Percentiles rank a stretch among this genome's conserved stretches.
phyloP scores from a whole-genome alignment of 92 coral and sea anemone genomes.

The Epizoanthus fatuus region DNA sequence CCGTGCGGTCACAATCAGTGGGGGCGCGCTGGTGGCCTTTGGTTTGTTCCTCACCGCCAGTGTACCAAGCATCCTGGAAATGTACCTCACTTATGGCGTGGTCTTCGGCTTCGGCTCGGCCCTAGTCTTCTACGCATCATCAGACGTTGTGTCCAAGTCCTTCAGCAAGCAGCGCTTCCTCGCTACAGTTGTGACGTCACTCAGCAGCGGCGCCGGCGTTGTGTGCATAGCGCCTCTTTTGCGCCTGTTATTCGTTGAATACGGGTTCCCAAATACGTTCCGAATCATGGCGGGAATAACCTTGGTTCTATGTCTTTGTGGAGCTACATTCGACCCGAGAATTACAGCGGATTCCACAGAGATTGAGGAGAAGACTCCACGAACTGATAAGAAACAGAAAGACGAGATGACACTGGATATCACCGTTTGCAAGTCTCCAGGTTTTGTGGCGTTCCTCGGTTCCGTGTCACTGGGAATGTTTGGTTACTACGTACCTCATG shows the following conservation, averaged over 20 bases:
- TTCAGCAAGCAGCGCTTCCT: neutral
- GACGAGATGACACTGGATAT: conserved; percentile 15
- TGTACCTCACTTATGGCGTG: conserved; percentile 30
- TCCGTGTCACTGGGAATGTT: conserved; percentile 9
- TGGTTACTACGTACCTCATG: conserved; percentile 3
- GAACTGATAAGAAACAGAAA: neutral
- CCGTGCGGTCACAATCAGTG: conserved; percentile 27
- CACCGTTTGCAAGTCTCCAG: conserved; percentile 26
- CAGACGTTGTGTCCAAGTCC: neutral
- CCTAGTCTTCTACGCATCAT: conserved; percentile 17
- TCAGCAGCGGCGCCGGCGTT: conserved; percentile 1
- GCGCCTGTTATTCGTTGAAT: neutral
- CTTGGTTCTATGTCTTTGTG: conserved; percentile 18
- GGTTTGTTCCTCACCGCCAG: conserved; percentile 33
- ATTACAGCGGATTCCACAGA: neutral
- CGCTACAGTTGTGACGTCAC: conserved; percentile 4
- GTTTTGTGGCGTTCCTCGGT: conserved; percentile 4
- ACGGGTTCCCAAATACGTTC: neutral
- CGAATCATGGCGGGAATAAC: neutral
- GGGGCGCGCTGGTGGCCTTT: conserved; percentile 31
- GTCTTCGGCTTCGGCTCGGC: conserved; percentile 25
- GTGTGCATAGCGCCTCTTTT: conserved; percentile 5
- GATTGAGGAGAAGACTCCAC: too few species aligned
- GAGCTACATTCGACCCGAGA: conserved; percentile 25
- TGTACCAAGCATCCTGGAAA: conserved; percentile 8